Evolutionary conservation across 2,888 invertebrate genomes (phyloP).

Genomic region (Piscicola geometra): DNA sequence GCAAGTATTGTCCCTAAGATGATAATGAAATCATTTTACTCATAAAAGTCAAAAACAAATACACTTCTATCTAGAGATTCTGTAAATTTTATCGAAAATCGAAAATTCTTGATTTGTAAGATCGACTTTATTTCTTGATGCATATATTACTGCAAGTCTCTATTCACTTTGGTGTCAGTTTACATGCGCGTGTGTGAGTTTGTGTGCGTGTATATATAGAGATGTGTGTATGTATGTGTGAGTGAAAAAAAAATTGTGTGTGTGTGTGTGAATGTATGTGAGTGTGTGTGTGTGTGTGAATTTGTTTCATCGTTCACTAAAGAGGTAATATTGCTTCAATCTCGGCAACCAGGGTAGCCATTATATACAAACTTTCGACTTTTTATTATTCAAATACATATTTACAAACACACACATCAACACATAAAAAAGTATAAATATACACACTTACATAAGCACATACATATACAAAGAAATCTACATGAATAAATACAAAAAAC

Average conservation of each 20-base stretch:
- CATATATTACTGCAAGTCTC: too few species aligned
- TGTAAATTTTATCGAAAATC: too few species aligned
- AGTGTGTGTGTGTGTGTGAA: not conserved
- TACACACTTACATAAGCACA: constrained; percentile 15
- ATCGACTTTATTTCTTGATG: too few species aligned
- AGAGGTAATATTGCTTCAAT: not conserved
- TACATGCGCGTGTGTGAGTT: constrained; percentile 7
- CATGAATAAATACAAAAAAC: constrained; percentile 8
- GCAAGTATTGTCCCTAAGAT: too few species aligned
- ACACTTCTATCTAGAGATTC: too few species aligned
- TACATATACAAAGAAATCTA: constrained; percentile 20
- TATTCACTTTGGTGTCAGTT: too few species aligned
- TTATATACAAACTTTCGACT: not conserved
- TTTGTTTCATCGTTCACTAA: not conserved
- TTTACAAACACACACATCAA: not conserved
- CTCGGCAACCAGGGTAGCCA: not conserved
- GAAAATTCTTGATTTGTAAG: too few species aligned
- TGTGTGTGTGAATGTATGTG: constrained; percentile 4
- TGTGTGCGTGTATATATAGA: constrained; percentile 14
- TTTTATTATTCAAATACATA: not conserved
- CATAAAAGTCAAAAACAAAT: too few species aligned
- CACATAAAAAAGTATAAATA: constrained; percentile 14
- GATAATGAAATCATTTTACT: too few species aligned
- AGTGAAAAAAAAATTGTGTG: not conserved
- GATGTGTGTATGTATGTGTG: constrained; percentile 8